Evolutionary conservation across 2,797 vertebrate species (phyloP), one percentile per base, ranked within the genome.

Genomic region (Microctenopoma steveboyesi): DNA sequence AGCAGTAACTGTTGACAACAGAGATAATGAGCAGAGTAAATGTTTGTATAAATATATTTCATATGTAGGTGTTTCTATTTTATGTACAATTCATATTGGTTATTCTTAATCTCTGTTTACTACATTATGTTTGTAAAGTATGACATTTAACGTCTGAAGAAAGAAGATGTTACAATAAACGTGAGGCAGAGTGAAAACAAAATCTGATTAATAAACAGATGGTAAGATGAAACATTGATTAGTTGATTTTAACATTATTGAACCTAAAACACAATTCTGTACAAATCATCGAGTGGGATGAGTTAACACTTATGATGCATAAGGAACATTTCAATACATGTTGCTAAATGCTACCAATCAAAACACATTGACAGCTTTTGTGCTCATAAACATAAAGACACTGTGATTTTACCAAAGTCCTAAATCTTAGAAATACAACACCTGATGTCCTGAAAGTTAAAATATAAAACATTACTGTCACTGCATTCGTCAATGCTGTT

Each of bases 401-500:
- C 30, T 89, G 84, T 87, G 83, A 76, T 85, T 86, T 45, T 45
- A 45, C 43, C 13, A 16, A 80, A 58, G n/a, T 40, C 47, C 50
- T 50, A 56, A 62, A 58, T 16, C 22, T 40, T 10, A 28, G 12
- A 64, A 55, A 56, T 11, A 59, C 25, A 55, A 50, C 13, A 75
- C 14, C 71, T 65, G 16, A 45, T 52, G 50, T 74, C 42, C 52
- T 54, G 43, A 48, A 27, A 51, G 25, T 52, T 58, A 71, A 71
- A 66, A 71, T 71, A 70, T 83, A 72, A 76, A 83, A 50, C 54
- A 76, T 73, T 60, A 76, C 33, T 75, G 64, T 40, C 74, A 50
- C 68, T 69, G 82, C 80, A 81, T 65, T 84, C 51, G 52, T 86
- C 70, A 83, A 57, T 76, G 76, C 71, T 76, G 57, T 79, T 82